Evolutionary conservation across 2,888 invertebrate genomes (phyloP).

Genomic region (Falcaria lacertinaria): DNA sequence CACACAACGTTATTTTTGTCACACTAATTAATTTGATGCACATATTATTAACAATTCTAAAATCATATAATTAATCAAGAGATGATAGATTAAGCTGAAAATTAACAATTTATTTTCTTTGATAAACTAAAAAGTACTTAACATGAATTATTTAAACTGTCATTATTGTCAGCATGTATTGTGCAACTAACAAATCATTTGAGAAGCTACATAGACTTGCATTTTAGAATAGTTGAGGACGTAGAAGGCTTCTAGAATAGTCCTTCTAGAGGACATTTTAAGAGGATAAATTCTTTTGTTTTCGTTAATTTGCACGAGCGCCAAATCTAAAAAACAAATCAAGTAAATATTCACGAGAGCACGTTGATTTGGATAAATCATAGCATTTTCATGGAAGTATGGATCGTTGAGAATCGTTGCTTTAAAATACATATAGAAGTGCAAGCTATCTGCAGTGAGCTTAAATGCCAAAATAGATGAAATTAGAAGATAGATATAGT

Average conservation of each 20-base stretch:
- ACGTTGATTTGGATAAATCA: conserved; percentile 29
- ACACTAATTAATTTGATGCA: conserved; percentile 14
- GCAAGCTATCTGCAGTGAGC: conserved; percentile 33
- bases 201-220: conserved; percentile 46
- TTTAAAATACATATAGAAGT: conserved; percentile 19
- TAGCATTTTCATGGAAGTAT: conserved; percentile 18
- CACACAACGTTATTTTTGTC: conserved; percentile 19
- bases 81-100: too few species aligned
- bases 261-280: conserved; percentile 3
- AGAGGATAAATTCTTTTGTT: conserved; percentile 17
- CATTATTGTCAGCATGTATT: conserved; percentile 42
- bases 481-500: conserved; percentile 23
- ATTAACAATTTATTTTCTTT: too few species aligned
- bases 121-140: too few species aligned
- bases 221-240: conserved; percentile 49
- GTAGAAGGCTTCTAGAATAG: conserved; percentile 53
- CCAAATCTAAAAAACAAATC: conserved; percentile 13
- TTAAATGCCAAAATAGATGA: conserved; percentile 14
- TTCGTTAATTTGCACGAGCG: conserved; percentile 41
- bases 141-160: not conserved
- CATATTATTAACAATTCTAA: not conserved
- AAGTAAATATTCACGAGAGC: conserved; percentile 45
- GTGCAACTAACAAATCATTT: conserved; percentile 32
- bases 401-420: conserved; percentile 23
- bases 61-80: too few species aligned